Evolutionary conservation across 2,113 vertebrate genomes (phyloP).

Genomic region (Notiomystis cincta): DNA sequence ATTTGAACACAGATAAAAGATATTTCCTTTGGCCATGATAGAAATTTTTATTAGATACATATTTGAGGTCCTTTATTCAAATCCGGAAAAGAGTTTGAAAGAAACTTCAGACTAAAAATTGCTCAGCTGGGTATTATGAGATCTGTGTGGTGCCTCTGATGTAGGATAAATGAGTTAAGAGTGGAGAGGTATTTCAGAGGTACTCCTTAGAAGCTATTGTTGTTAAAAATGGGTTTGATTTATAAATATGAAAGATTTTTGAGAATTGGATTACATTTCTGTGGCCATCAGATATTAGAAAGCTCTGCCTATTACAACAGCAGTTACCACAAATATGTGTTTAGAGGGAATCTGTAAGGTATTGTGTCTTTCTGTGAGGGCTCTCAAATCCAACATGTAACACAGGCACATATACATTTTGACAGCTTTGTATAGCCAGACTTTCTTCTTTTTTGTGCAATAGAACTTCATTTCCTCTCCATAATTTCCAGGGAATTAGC

Average conservation of each 20-base stretch:
- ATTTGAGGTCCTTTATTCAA: not conserved
- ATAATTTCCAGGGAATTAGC: not conserved
- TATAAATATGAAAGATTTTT: not conserved
- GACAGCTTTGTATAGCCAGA: not conserved
- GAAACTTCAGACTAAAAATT: not conserved
- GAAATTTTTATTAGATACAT: not conserved
- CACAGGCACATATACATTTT: not conserved
- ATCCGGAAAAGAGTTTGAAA: not conserved
- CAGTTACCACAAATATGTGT: not conserved
- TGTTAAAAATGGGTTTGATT: not conserved
- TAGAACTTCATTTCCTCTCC: not conserved
- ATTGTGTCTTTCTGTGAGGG: not conserved
- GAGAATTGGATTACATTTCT: not conserved
- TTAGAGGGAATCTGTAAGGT: not conserved
- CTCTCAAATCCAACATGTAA: not conserved
- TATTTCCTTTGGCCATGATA: not conserved
- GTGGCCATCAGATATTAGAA: not conserved
- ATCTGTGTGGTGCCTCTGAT: not conserved
- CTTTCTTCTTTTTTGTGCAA: not conserved
- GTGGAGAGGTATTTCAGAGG: not conserved
- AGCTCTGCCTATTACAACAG: not conserved
- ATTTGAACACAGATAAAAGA: conserved; percentile 16
- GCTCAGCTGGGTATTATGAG: not conserved
- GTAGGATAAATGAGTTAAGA: not conserved
- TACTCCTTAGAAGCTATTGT: not conserved